These are phyloP conservation scores for Sminthurides bifidus DNA, from an alignment of 1,140 invertebrate species.

Conservation along the genomic window DNA sequence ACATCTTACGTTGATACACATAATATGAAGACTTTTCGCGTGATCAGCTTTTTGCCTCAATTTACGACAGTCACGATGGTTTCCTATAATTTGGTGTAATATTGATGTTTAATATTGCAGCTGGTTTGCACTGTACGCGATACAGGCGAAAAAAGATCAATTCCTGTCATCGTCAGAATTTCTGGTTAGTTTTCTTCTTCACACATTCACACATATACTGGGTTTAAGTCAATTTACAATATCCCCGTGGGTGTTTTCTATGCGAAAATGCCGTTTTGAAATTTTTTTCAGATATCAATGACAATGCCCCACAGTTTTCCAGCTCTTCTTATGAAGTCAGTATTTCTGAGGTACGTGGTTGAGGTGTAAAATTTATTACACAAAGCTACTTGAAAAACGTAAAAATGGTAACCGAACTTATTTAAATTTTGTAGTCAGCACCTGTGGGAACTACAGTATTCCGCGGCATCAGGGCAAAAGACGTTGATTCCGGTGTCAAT, in stretches of 20 bases:
- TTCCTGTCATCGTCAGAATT: constrained; percentile 75
- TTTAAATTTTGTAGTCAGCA: constrained; percentile 49
- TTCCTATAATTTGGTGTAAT: constrained; percentile 75
- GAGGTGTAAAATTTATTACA: background rate
- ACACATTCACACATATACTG: background rate
- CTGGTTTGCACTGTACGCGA: constrained; percentile 33
- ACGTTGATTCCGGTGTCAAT: constrained; percentile 75
- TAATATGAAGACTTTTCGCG: no score
- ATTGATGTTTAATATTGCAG: no score
- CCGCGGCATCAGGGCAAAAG: constrained; percentile 65
- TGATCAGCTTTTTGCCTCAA: no score
- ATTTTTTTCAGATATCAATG: constrained; percentile 79
- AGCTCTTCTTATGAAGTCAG: constrained; percentile 67
- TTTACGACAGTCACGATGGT: constrained; percentile 53
- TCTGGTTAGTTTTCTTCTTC: constrained; percentile 44
- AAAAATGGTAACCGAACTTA: background rate
- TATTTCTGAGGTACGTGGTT: constrained; percentile 71
- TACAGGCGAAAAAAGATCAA: constrained; percentile 57
- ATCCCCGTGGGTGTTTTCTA: background rate
- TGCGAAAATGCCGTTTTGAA: no score
- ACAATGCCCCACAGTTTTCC: constrained; percentile 65
- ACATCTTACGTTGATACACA: no score
- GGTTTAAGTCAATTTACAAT: background rate
- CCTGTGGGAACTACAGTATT: constrained; percentile 77
- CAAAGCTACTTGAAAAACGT: no score